These are phyloP conservation scores for Adineta ricciae DNA, from an alignment of 2,888 invertebrate genomes.

Conservation along the genomic window DNA sequence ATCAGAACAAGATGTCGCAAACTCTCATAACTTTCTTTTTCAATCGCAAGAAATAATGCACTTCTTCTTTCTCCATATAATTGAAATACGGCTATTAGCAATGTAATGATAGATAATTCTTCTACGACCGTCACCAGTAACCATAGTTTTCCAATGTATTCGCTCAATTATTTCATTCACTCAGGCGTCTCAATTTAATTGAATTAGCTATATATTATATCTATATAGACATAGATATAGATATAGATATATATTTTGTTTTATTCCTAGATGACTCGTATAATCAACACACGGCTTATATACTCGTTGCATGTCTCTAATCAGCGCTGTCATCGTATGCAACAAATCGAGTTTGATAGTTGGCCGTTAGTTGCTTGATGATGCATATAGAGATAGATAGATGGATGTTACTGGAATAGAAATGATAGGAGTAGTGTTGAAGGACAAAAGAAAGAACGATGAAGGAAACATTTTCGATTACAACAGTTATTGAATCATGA, in stretches of 20 bases:
- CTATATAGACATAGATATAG: too few relatives aligned
- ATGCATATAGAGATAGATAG: not conserved
- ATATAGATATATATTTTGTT: not conserved
- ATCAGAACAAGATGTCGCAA: not conserved
- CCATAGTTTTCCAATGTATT: not conserved
- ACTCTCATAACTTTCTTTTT: not conserved
- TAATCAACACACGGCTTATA: not conserved
- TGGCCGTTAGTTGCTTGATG: not conserved
- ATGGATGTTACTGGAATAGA: not conserved
- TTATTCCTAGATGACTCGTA: not conserved
- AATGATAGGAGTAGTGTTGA: not conserved
- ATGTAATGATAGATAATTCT: not conserved
- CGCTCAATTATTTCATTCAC: not conserved
- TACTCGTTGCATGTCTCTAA: not conserved
- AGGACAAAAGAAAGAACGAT: not conserved
- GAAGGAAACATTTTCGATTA: not conserved
- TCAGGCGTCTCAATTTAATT: slow-evolving; percentile 7
- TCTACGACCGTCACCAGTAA: too few relatives aligned
- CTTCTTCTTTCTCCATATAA: too few relatives aligned
- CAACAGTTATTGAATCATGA: slow-evolving; percentile 21
- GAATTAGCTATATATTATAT: not conserved
- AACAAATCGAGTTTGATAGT: slow-evolving; percentile 5
- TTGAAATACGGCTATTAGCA: too few relatives aligned
- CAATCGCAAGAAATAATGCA: too few relatives aligned
- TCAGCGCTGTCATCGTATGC: not conserved